phyloP scores from a whole-genome alignment of 2,113 vertebrate species.

The Hemiprocne comata region DNA sequence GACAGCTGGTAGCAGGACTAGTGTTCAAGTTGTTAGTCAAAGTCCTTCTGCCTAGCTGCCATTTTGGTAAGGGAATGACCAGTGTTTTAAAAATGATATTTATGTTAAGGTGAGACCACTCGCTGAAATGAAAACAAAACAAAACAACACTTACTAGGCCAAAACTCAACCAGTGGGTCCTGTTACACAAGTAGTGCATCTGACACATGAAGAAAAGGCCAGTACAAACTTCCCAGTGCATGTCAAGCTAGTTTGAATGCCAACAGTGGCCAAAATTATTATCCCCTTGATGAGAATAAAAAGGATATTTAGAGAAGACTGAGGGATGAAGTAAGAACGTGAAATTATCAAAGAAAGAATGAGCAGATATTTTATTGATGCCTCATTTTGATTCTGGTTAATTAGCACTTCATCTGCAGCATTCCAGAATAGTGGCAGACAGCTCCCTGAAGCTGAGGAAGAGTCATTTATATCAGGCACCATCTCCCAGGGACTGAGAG shows the following conservation, averaged over 20 bases:
- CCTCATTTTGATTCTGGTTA: not conserved
- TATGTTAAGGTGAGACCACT: not conserved
- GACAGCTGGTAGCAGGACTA: not conserved
- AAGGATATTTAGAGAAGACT: not conserved
- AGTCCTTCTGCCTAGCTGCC: not conserved
- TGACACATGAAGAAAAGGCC: not conserved
- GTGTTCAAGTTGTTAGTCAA: not conserved
- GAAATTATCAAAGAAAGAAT: not conserved
- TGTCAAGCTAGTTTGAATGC: not conserved
- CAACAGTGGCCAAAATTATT: not conserved
- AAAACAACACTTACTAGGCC: not conserved
- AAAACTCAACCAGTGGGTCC: not conserved
- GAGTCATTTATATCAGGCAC: not conserved
- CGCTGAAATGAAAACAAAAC: not conserved
- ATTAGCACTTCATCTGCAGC: not conserved
- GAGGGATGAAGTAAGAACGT: not conserved
- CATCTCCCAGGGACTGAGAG: not conserved
- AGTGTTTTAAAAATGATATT: not conserved
- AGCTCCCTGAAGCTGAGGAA: not conserved
- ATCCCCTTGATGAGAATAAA: not conserved
- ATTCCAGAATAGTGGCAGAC: not conserved
- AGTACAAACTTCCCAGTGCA: not conserved
- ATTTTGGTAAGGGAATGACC: not conserved
- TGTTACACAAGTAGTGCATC: not conserved
- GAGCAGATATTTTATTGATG: not conserved